Base-by-base conservation (phyloP, 2,797 vertebrate genomes). In the Coracias cyanogaster region DNA sequence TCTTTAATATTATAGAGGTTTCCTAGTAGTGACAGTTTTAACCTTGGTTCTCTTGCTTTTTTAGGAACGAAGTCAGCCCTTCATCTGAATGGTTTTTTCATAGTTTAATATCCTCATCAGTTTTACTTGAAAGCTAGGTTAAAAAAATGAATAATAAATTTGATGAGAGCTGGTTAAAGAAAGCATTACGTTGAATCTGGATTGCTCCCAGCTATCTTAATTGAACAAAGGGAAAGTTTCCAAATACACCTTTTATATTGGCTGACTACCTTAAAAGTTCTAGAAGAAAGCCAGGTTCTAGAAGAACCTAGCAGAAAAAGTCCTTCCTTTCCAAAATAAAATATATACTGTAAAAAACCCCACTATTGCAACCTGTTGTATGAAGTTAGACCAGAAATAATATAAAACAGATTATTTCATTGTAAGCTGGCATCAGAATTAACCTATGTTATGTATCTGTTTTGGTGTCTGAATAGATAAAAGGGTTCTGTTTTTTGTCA, bases 221-320 rank as follows among this genome's bases (percentile, higher is more conserved):
- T 91, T 96, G 93, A 94, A 95, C 80, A 91, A 93, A 96, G 67
- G 90, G 93, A 97, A 94, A 72, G 67, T 51, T 93, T 96, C 93
- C 93, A 97, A 96, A 91, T 82, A 91, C 71, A 96, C 72, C 73
- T 96, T 93, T 80, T 87, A 18, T 79, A 45, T 55, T 92, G 89
- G 79, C 83, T 35, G 51, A 45, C 57, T 83, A 77, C 79, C 86
- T 64, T 62, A 62, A 45, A 92, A 89, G 57, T 92, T 73, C 58
- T 37, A 37, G 37, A 37, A 37, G 37, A 37, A 37, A 37, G 12
- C 37, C 9, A 37, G 37, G 37, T 37, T 37, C 37, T 37, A 37
- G 37, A 37, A 37, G 55, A 82, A 94, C 54, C 64, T 57, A 62
- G 61, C 77, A 77, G 28, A 60, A 73, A 60, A 60, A 49, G 20